These are phyloP conservation scores for Carabus problematicus DNA, from an alignment of 2,888 invertebrate genomes.

Conservation along the genomic window DNA sequence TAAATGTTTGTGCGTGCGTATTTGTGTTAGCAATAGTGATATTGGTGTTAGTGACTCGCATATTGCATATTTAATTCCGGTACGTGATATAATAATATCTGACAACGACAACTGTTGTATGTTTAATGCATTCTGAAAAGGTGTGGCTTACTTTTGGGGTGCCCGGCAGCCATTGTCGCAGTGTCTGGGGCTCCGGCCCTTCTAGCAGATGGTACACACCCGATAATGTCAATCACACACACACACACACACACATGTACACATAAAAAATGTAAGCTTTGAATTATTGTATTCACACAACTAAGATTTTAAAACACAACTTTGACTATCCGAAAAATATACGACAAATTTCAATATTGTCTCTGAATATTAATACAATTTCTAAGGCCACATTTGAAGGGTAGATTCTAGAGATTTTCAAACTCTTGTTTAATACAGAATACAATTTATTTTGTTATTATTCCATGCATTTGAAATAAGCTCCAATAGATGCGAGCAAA, in stretches of 20 bases:
- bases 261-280: too few relatives aligned
- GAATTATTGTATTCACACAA: too few relatives aligned
- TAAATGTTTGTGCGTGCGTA: too few relatives aligned
- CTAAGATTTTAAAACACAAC: too few relatives aligned
- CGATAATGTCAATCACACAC: constrained; percentile 29
- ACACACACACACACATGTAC: constrained; percentile 3
- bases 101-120: constrained; percentile 46
- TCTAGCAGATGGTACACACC: constrained; percentile 29
- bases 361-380: too few relatives aligned
- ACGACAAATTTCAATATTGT: too few relatives aligned
- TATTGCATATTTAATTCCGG: constrained; percentile 12
- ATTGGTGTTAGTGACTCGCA: background rate
- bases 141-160: constrained; percentile 54
- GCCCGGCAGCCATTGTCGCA: constrained; percentile 48
- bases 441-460: background rate
- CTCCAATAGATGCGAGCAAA: too few relatives aligned
- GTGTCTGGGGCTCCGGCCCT: constrained; percentile 51
- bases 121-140: constrained; percentile 55
- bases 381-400: too few relatives aligned
- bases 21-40: too few relatives aligned
- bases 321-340: too few relatives aligned
- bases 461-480: constrained; percentile 6
- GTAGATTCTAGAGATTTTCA: too few relatives aligned
- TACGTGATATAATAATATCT: constrained; percentile 43
- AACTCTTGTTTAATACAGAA: too few relatives aligned